phyloP scores from a whole-genome alignment of 1,140 invertebrate species.

The Cyclina sinensis region DNA sequence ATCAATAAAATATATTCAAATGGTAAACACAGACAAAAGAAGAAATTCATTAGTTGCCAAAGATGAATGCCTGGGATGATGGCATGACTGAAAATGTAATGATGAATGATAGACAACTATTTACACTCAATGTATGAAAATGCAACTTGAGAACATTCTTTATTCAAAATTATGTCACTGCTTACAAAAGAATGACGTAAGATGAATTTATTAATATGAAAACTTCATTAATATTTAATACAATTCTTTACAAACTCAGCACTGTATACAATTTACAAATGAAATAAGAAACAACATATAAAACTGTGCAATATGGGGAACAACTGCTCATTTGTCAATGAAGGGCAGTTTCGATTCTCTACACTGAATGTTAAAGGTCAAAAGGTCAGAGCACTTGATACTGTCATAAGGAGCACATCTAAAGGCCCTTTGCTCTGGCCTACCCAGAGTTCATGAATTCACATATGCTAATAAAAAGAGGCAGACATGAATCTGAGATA shows the following conservation, averaged over 20 bases:
- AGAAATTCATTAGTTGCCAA: slow-evolving; percentile 42
- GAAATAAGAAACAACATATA: background rate
- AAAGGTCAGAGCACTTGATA: background rate
- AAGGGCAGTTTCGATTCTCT: slow-evolving; percentile 1
- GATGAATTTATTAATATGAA: background rate
- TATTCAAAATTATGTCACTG: slow-evolving; percentile 7
- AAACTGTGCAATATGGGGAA: background rate
- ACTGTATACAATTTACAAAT: slow-evolving; percentile 31
- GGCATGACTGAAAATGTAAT: slow-evolving; percentile 5
- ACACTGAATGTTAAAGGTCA: too few species aligned
- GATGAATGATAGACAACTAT: slow-evolving; percentile 33
- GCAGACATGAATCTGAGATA: slow-evolving; percentile 54
- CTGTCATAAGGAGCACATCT: background rate
- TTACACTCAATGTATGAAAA: background rate
- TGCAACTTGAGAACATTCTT: background rate
- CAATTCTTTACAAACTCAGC: background rate
- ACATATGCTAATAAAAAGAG: background rate
- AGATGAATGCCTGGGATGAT: slow-evolving; percentile 19
- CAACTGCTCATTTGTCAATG: background rate
- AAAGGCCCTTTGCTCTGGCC: background rate
- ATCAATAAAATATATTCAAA: slow-evolving; percentile 64
- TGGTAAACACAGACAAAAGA: slow-evolving; percentile 38
- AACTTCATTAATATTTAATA: background rate
- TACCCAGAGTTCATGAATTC: background rate
- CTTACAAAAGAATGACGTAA: background rate